Evolutionary conservation across 2,797 vertebrate species (phyloP).

Genomic region (Mus minutoides): DNA sequence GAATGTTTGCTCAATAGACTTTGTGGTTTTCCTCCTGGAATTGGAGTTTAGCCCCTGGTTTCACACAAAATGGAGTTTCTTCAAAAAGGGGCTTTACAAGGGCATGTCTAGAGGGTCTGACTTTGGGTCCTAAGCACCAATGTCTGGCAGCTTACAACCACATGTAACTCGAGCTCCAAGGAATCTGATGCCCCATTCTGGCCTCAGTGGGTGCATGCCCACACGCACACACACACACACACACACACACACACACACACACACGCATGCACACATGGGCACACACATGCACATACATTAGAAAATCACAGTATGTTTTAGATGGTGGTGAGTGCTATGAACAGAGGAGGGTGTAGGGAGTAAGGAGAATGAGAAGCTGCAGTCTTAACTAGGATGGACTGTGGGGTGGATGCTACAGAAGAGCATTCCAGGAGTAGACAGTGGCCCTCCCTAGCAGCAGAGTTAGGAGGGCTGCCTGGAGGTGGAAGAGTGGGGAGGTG

Average conservation of each 20-base stretch:
- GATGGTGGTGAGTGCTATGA: background rate
- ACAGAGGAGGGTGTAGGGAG: too few species aligned
- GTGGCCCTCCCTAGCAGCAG: background rate
- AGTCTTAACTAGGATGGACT: background rate
- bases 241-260: background rate
- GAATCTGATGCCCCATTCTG: background rate
- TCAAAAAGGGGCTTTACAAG: background rate
- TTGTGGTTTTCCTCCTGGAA: background rate
- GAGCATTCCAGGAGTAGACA: background rate
- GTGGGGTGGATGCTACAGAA: background rate
- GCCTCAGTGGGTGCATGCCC: too few species aligned
- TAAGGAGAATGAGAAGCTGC: background rate
- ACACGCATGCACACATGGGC: accelerated
- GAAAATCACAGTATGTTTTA: background rate
- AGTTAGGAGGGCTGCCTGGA: background rate
- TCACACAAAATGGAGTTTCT: background rate
- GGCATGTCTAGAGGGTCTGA: too few species aligned
- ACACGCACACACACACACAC: background rate
- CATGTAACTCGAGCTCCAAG: background rate
- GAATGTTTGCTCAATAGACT: background rate
- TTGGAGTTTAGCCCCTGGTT: background rate
- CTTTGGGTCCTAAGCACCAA: background rate
- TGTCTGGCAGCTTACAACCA: background rate
- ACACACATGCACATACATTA: background rate
- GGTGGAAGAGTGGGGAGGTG: background rate